phyloP scores from a whole-genome alignment of 2,888 invertebrate genomes.

The Pterostichus niger region DNA sequence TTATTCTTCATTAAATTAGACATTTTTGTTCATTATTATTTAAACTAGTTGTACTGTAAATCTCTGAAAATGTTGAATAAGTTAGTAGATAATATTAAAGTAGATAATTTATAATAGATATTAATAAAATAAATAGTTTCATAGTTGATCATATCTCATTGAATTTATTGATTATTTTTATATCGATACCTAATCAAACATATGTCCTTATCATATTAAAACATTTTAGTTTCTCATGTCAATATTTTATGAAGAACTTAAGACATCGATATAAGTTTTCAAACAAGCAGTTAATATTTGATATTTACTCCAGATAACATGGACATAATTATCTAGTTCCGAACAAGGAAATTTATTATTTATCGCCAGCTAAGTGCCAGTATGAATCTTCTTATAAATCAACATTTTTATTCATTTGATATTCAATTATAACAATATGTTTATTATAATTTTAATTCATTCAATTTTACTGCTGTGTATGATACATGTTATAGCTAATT shows the following conservation, averaged over 20 bases:
- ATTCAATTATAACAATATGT: too few relatives aligned
- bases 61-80: too few relatives aligned
- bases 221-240: conserved; percentile 29
- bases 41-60: too few relatives aligned
- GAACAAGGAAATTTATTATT: conserved; percentile 26
- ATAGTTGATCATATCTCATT: conserved; percentile 8
- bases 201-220: not conserved
- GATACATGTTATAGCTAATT: too few relatives aligned
- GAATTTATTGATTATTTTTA: conserved; percentile 20
- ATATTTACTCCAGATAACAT: conserved; percentile 35
- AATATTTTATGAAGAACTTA: conserved; percentile 31
- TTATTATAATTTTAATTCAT: too few relatives aligned
- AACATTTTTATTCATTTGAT: too few relatives aligned
- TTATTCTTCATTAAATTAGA: too few relatives aligned
- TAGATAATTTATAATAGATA: too few relatives aligned
- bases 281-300: conserved; percentile 18
- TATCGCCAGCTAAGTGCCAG: not conserved
- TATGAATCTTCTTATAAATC: not conserved
- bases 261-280: conserved; percentile 31
- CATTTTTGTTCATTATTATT: too few relatives aligned
- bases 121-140: not conserved
- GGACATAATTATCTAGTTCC: conserved; percentile 38
- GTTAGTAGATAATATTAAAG: too few relatives aligned
- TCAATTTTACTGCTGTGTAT: too few relatives aligned
- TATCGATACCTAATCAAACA: not conserved